Evolutionary conservation across 2,888 invertebrate genomes (phyloP), one percentile per base, ranked within the genome.

Genomic region (Belgica antarctica): DNA sequence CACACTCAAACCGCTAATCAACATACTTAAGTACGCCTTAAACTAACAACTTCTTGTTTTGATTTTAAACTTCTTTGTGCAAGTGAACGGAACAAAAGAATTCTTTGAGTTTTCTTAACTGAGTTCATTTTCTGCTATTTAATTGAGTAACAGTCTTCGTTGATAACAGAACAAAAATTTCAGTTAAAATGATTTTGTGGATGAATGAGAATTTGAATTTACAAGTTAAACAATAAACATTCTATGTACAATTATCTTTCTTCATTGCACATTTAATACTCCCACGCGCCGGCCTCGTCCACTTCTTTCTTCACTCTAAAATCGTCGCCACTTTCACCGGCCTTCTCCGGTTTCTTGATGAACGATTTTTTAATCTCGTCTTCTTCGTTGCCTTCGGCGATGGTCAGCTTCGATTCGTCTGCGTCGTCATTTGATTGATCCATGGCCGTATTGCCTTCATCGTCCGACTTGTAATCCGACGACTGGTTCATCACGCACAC

Each of bases 401-500:
- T 76, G 72, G 80, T 82, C 66, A 81, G 75, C 71, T 80, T 15
- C 2, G 27, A 8, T 12, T 57, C 41, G 19, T 66, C 66, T 3
- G 15, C 19, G 10, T 70, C 17, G 78, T 74, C 72, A 78, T 79
- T 1, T 80, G 81, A 1, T 78, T 57, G 25, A 1, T 70, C 72
- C 1, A 76, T 76, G 7, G 74, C 75, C 24, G 73, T 73, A 24
- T 72, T 72, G n/a, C 57, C 71, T 12, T 71, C 81, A 71, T 82
- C 82, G 70, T 85, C 80, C 8, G 68, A 52, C 24, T 81, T 81
- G 59, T 84, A 79, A 77, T 89, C 89, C 77, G 91, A 89, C 74
- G 89, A 90, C 71, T 90, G 88, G 74, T 91, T 87, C 90, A 94
- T 92, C 4, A 94, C 94, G 77, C 94, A 94, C 25, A 95, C 94